Conservation (phyloP, 1,140 invertebrate genomes). For the Drosophila kepulauana region DNA sequence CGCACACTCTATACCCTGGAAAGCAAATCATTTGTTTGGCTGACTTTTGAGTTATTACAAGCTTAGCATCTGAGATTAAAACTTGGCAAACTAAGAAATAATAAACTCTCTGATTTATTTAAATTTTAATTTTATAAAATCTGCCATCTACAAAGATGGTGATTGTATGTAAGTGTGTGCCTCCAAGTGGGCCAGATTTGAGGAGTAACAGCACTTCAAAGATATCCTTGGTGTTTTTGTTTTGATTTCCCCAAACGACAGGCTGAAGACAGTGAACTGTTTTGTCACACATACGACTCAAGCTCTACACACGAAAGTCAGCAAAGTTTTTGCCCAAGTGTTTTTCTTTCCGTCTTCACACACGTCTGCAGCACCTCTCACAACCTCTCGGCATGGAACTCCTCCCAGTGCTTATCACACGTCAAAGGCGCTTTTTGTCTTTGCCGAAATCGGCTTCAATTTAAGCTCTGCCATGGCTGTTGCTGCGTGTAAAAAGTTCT, state of each 20-base stretch:
- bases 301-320: conserved; percentile 58
- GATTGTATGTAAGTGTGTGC: neutral
- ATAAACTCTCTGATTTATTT: conserved; percentile 5
- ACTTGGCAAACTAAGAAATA: neutral
- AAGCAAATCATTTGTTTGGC: neutral
- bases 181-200: conserved; percentile 43
- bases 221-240: conserved; percentile 64
- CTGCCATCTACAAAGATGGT: neutral
- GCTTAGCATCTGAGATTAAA: neutral
- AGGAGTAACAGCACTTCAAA: conserved; percentile 49
- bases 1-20: neutral
- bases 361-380: neutral
- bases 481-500: conserved; percentile 75
- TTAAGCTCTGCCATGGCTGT: conserved; percentile 51
- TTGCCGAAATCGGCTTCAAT: conserved; percentile 78
- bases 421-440: conserved; percentile 82
- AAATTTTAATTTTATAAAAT: conserved; percentile 11
- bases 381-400: conserved; percentile 3
- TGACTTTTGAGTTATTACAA: neutral
- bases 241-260: conserved; percentile 65
- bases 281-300: conserved; percentile 57
- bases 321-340: conserved; percentile 70
- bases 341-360: conserved; percentile 49
- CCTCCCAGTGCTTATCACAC: conserved; percentile 64
- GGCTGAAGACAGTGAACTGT: conserved; percentile 60